Base-by-base conservation (phyloP, 1,140 invertebrate species). In the Drosophila oshimai region DNA sequence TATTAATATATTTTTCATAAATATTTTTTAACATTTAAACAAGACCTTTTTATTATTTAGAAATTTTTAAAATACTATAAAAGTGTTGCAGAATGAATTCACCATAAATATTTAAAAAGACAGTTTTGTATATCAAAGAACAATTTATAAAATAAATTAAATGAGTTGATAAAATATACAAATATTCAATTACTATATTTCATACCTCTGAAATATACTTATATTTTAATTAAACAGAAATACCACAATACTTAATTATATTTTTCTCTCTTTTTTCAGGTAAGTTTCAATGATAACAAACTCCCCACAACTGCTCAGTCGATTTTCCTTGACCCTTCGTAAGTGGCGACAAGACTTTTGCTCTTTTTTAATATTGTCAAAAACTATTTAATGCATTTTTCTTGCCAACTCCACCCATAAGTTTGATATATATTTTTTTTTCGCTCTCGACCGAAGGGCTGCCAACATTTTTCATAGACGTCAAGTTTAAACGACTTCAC, bases 401-500 rank as follows among this genome's bases (percentile, higher is more conserved):
- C 70, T 62, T 72, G 42, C 29, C 29, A 72, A 49, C 67, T 44
- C 36, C 34, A 26, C 24, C 17, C 34, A 2, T 4, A 39, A 71
- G 36, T 47, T n/a, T n/a, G n/a, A n/a, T n/a, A n/a, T n/a, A n/a
- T n/a, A n/a, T n/a, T n/a, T n/a, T 69, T 57, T 46, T 68, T 64
- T 13, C 15, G 0, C 3, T 33, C 12, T 37, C 36, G 9, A 18
- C 9, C 39, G 18, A 50, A 28, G 47, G 47, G 33, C 39, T 39
- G 33, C 18, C 46, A 62, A 54, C 70, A 84, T 84, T 84, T 84
- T 75, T 78, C 79, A 84, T 78, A 78, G 64, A 70, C 81, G 74
- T 78, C 69, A 78, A 74, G 64, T 65, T 73, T 51, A 84, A 86
- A 86, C 80, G 74, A 86, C 80, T 87, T 86, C 62, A 80, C 75